A percentile compares a stretch with the other conserved stretches of the same genome.
Evolutionary conservation across 2,113 vertebrate species (phyloP).

Genomic region (Hirundichthys speculiger): DNA sequence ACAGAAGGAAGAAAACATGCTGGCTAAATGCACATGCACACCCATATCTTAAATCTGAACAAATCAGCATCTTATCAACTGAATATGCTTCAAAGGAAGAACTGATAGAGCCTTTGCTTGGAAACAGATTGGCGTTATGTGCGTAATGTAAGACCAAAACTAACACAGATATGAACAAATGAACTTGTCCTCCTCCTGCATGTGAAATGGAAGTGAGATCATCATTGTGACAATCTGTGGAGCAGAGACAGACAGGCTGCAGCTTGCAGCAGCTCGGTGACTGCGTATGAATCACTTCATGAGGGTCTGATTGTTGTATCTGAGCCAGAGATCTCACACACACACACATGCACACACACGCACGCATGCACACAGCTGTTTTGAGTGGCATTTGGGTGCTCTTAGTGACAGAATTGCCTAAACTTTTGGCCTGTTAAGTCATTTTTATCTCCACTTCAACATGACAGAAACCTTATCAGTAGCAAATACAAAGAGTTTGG

Average conservation of each 20-base stretch:
- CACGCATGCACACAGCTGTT: no score
- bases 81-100: not conserved
- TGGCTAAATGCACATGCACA: no score
- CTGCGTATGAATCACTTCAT: conserved; percentile 34
- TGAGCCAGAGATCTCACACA: conserved; percentile 13
- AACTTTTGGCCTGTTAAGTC: no score
- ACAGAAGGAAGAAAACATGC: no score
- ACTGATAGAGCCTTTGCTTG: no score
- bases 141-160: conserved; percentile 14
- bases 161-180: not conserved
- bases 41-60: not conserved
- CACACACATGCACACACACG: no score
- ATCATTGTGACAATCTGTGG: conserved; percentile 2
- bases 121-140: no score
- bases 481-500: no score
- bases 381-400: no score
- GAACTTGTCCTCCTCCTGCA: not conserved
- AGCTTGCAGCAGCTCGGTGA: conserved; percentile 46
- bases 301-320: conserved; percentile 38
- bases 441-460: no score
- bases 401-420: no score
- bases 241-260: conserved; percentile 42
- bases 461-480: no score
- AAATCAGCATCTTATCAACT: not conserved
- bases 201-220: conserved; percentile 18